Conservation (phyloP, 2,797 vertebrate genomes). For the Macropodus opercularis region DNA sequence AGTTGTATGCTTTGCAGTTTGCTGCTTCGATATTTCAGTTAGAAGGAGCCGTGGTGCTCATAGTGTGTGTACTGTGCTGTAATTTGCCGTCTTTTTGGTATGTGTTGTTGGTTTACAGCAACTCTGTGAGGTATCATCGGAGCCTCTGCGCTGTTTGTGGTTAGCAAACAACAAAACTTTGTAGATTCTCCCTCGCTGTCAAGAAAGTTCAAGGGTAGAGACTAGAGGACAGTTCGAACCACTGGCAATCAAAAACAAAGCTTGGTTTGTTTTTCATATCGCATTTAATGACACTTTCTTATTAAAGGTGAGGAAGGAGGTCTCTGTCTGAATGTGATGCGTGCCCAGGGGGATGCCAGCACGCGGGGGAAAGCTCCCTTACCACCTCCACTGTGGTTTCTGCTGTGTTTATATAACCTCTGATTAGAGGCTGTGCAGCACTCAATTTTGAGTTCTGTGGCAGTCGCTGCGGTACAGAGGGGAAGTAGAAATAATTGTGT, state of each 20-base stretch:
- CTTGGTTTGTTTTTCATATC: constrained; percentile 62
- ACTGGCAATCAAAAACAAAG: constrained; percentile 59
- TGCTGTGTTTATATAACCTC: constrained; percentile 80
- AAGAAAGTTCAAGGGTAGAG: constrained; percentile 49
- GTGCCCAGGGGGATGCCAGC: constrained; percentile 62
- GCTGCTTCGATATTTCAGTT: constrained; percentile 3
- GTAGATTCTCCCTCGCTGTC: constrained; percentile 34
- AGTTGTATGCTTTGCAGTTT: neutral
- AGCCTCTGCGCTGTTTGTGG: constrained; percentile 20
- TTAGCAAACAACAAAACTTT: constrained; percentile 56
- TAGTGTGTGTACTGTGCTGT: neutral
- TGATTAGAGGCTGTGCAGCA: constrained; percentile 79
- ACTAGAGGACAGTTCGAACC: constrained; percentile 43
- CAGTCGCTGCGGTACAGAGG: constrained; percentile 65
- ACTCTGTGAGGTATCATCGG: constrained; percentile 26
- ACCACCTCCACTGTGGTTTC: constrained; percentile 43
- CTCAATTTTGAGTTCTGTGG: constrained; percentile 77
- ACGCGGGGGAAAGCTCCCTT: constrained; percentile 48
- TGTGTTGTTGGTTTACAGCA: constrained; percentile 21
- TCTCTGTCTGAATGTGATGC: constrained; percentile 62
- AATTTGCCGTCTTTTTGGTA: constrained; percentile 21
- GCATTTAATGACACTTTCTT: constrained; percentile 71
- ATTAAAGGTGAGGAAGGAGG: constrained; percentile 80
- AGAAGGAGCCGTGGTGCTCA: neutral
- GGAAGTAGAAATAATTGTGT: constrained; percentile 82